These are phyloP conservation scores for Ditula angustiorana DNA, from an alignment of 2,888 invertebrate species.

Conservation along the genomic window DNA sequence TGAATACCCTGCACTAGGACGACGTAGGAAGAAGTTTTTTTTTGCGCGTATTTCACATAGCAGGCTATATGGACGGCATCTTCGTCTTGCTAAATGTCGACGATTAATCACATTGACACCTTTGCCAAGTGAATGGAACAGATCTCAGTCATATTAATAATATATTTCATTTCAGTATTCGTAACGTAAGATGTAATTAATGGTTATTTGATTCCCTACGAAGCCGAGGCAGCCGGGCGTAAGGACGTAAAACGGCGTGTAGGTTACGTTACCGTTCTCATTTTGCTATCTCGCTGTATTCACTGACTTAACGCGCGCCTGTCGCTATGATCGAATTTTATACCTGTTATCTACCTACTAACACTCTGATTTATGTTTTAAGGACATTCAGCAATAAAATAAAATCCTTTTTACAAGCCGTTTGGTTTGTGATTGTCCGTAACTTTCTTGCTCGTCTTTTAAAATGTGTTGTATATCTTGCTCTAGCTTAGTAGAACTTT, in stretches of 20 bases:
- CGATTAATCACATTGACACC: conserved; percentile 28
- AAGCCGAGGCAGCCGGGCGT: conserved; percentile 21
- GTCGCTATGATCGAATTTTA: conserved; percentile 21
- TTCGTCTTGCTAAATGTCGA: neutral
- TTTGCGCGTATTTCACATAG: no score
- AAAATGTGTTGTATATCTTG: neutral
- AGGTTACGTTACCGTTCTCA: conserved; percentile 12
- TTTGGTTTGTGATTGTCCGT: neutral
- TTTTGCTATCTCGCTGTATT: conserved; percentile 26
- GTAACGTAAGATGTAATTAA: conserved; percentile 27
- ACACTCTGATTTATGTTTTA: conserved; percentile 7
- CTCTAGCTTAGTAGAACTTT: neutral
- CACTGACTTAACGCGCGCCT: conserved; percentile 8
- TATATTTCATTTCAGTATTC: conserved; percentile 29
- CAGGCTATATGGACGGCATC: neutral
- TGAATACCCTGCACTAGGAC: no score
- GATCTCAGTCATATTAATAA: conserved; percentile 25
- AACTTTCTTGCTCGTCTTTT: neutral
- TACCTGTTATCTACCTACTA: conserved; percentile 15
- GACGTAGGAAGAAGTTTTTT: no score
- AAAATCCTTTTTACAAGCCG: neutral
- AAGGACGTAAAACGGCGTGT: conserved; percentile 17
- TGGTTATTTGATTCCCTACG: conserved; percentile 35
- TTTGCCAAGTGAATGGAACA: conserved; percentile 9
- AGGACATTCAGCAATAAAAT: neutral